Evolutionary conservation across 2,797 vertebrate species (phyloP).

Genomic region (Borostomias antarcticus): DNA sequence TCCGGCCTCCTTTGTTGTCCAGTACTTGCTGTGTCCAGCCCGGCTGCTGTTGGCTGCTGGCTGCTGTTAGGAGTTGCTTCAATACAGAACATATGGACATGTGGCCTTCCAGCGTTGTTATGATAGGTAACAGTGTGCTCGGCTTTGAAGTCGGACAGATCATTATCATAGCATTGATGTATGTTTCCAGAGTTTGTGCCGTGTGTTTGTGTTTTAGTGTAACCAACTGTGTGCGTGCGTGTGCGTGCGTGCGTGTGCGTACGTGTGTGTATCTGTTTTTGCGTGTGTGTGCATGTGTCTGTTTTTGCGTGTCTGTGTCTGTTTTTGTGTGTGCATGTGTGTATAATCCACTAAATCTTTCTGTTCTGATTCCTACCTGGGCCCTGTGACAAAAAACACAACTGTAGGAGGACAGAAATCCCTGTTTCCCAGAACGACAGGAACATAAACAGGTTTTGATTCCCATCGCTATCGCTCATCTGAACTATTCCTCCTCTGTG

Average conservation of each 20-base stretch:
- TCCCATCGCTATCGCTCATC: no score
- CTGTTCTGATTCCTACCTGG: not conserved
- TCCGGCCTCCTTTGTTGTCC: slow-evolving; percentile 28
- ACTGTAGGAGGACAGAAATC: not conserved
- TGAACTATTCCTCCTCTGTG: not conserved
- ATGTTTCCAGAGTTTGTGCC: slow-evolving; percentile 3
- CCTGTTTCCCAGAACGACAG: slow-evolving; percentile 4
- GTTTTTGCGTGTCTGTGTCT: slow-evolving; percentile 1
- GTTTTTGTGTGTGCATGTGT: not conserved
- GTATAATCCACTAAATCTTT: slow-evolving; percentile 1
- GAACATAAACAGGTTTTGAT: not conserved
- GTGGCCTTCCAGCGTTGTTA: slow-evolving; percentile 45
- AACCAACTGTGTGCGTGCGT: slow-evolving; percentile 24
- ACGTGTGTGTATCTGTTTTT: slow-evolving; percentile 13
- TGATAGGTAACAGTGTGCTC: slow-evolving; percentile 43
- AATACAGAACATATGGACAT: slow-evolving; percentile 44
- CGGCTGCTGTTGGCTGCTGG: slow-evolving; percentile 1
- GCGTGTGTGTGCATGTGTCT: slow-evolving; percentile 18
- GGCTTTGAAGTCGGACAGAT: slow-evolving; percentile 57
- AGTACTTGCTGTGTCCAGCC: slow-evolving; percentile 18
- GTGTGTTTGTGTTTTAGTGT: slow-evolving; percentile 9
- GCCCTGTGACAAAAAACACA: slow-evolving; percentile 1
- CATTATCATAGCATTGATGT: slow-evolving; percentile 32
- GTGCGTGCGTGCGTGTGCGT: slow-evolving; percentile 15
- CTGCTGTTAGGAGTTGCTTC: slow-evolving; percentile 31